Conservation (phyloP, 1,140 invertebrate species). For the Plutomurus gul region DNA sequence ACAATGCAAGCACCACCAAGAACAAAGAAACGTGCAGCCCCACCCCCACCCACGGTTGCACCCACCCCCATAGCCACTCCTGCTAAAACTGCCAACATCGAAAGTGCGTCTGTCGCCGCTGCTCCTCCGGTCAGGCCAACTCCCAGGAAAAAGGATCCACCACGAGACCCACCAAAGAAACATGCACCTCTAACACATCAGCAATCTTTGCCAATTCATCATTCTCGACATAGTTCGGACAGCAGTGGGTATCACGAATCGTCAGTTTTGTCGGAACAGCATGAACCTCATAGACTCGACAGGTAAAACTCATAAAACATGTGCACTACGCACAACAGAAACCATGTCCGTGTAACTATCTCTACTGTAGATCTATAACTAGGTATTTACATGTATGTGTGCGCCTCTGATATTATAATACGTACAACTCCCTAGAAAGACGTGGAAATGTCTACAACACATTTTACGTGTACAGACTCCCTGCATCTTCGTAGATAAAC, state of each 20-base stretch:
- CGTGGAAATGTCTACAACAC: background rate
- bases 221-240: slow-evolving; percentile 75
- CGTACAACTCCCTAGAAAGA: background rate
- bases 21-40: slow-evolving; percentile 51
- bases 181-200: background rate
- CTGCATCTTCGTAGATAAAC: background rate
- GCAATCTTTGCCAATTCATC: slow-evolving; percentile 59
- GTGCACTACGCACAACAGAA: background rate
- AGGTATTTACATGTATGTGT: background rate
- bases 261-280: slow-evolving; percentile 62
- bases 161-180: slow-evolving; percentile 48
- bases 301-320: slow-evolving; percentile 21
- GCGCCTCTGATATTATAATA: background rate
- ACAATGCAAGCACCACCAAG: slow-evolving; percentile 4
- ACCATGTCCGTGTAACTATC: too few relatives aligned
- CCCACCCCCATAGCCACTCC: background rate
- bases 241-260: slow-evolving; percentile 77
- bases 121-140: slow-evolving; percentile 22
- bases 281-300: slow-evolving; percentile 34
- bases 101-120: background rate
- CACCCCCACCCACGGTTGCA: slow-evolving; percentile 43
- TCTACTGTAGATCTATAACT: too few relatives aligned
- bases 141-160: slow-evolving; percentile 55
- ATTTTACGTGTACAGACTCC: slow-evolving; percentile 8
- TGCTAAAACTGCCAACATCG: slow-evolving; percentile 5